Percentiles rank a stretch among this genome's conserved stretches.
Conservation (phyloP, 2,113 vertebrate genomes). For the Haplotaxodon microlepis region DNA sequence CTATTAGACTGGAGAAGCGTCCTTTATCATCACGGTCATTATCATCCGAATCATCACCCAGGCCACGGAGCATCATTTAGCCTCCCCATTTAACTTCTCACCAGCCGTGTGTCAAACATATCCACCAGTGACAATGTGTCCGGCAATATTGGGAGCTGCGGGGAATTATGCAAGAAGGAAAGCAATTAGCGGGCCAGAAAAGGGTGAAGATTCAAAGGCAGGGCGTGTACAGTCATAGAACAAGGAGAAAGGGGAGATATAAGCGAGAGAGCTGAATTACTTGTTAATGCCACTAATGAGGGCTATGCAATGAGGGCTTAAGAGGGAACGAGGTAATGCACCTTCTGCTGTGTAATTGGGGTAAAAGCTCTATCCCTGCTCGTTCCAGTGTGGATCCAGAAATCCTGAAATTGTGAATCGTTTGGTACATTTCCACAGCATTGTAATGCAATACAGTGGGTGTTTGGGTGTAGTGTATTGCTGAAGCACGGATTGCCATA, state of each 20-base stretch:
- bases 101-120: conserved; percentile 43
- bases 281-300: conserved; percentile 63
- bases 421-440: neutral
- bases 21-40: conserved; percentile 63
- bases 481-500: neutral
- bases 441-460: neutral
- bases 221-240: conserved; percentile 31
- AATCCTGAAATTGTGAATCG: neutral
- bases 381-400: neutral
- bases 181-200: conserved; percentile 55
- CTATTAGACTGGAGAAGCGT: conserved; percentile 58
- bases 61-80: conserved; percentile 57
- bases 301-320: neutral
- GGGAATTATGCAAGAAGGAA: conserved; percentile 51
- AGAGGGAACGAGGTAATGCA: conserved; percentile 23
- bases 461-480: neutral
- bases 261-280: conserved; percentile 40
- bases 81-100: conserved; percentile 58
- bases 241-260: conserved; percentile 10
- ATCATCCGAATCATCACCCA: conserved; percentile 57
- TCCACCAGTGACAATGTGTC: conserved; percentile 54
- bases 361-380: neutral
- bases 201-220: conserved; percentile 43
- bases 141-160: conserved; percentile 25
- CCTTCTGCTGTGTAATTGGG: conserved; percentile 19